Base-by-base conservation (phyloP, 1,140 invertebrate species). In the Dreissena polymorpha region DNA sequence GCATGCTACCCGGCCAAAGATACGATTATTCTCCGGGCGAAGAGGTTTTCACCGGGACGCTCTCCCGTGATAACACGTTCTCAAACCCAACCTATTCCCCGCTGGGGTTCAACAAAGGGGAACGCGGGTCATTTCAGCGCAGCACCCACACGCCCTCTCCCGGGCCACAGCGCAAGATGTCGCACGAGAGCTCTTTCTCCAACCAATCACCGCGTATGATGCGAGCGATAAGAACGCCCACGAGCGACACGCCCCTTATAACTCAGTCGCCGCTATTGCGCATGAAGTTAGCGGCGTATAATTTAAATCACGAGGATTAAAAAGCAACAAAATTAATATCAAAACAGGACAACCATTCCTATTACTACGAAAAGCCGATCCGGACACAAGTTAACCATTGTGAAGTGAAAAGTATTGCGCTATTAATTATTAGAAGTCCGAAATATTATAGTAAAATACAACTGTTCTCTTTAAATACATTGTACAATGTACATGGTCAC, bases 51-150 rank as follows among this genome's bases (percentile, higher is more conserved):
- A 83, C 72, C 0, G 81, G 67, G 14, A 76, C 72, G 10, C n/a
- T 83, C 16, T 83, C 81, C 10, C 50, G 81, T 49, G 81, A 83
- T 39, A 83, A 76, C 29, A 83, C 81, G n/a, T 83, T 83, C 25
- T 75, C 71, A 14, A 83, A 83, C 25, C 72, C 81, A 10, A 83
- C 73, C 18, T 83, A 76, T 57, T 83, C 81, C 10, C 81, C 72
- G 29, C 51, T 57, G 12, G 81, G 81, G 8, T 21, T 83, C 13
- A 65, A 73, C 16, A 69, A 73, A 23, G 68, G 57, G 23, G 70
- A 81, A 0, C 39, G 50, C 12, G 79, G 79, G 16, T 81, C 79
- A 2, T 49, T 81, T 5, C n/a, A 72, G 50, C 64, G 71, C 53
- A 39, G 63, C 27, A 7, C 57, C 8, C 64, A 69, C 72, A 71